These are phyloP conservation scores for Adelognathus sp. DNA, from an alignment of 2,888 invertebrate genomes.

Conservation along the genomic window DNA sequence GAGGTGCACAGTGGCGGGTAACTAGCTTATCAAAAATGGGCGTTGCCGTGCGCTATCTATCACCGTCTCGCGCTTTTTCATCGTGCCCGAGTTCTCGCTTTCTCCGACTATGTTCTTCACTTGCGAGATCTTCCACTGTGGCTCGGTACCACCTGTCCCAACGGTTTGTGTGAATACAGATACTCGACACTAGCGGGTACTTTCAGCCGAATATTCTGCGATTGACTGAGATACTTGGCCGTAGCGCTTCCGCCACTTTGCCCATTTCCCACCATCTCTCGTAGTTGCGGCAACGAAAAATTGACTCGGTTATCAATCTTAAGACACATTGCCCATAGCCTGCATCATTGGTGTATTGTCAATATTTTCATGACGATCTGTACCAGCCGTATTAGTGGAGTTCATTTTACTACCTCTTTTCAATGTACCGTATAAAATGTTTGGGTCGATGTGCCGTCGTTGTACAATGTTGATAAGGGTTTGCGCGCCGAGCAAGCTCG, in stretches of 20 bases:
- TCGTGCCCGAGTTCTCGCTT: conserved; percentile 55
- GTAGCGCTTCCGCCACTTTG: conserved; percentile 31
- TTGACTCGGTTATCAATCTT: too few species aligned
- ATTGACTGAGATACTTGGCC: conserved; percentile 20
- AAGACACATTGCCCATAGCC: too few species aligned
- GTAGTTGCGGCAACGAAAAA: too few species aligned
- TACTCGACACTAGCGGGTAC: conserved; percentile 25
- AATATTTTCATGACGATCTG: neutral
- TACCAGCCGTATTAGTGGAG: neutral
- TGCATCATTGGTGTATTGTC: too few species aligned
- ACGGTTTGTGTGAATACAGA: conserved; percentile 50
- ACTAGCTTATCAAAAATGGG: conserved; percentile 82
- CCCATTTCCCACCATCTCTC: too few species aligned
- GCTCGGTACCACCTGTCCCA: conserved; percentile 72
- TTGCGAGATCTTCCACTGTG: conserved; percentile 75
- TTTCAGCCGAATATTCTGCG: conserved; percentile 32
- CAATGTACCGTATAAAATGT: too few species aligned
- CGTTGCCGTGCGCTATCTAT: conserved; percentile 78
- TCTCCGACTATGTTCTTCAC: conserved; percentile 41
- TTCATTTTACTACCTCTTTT: neutral
- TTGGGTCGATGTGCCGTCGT: neutral
- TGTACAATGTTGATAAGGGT: neutral
- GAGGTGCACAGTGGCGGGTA: conserved; percentile 76
- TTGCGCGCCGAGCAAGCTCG: neutral
- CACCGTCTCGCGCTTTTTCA: conserved; percentile 65